Base-by-base conservation (phyloP, 2,797 vertebrate species). In the Oophaga sylvatica region DNA sequence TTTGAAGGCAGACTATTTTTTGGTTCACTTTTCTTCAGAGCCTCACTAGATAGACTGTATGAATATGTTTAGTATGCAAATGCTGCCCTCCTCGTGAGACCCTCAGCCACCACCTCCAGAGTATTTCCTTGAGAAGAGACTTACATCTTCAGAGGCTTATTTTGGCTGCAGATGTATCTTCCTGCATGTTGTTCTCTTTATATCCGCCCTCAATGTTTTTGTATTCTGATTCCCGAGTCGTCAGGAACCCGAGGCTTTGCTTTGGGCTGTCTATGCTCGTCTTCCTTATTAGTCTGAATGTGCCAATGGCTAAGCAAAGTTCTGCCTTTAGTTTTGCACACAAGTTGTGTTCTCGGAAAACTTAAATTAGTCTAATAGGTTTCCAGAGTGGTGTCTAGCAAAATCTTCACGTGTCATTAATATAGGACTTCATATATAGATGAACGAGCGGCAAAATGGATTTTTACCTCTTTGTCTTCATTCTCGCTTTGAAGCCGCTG, bases 321-420 rank as follows among this genome's bases (percentile, higher is more conserved):
- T 83, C 81, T 79, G 67, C 53, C 31, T 88, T 84, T 81, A 45
- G 67, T 83, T 82, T 83, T 83, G 3, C 48, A 56, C 35, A 79
- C 67, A 83, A 81, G 62, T 83, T 86, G 83, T 83, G 84, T 70
- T 76, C 45, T 89, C 60, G 63, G 80, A 82, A 86, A 89, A 78
- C 56, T 31, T 83, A 89, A 86, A 86, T 89, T 82, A 80, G 71
- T 68, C 35, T 82, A 89, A 65, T 26, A 71, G 26, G 31, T 83
- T 83, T 83, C 71, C 67, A 79, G 79, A 63, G 53, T 83, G 67
- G 35, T 71, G 75, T 71, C 80, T 83, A 89, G 87, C 84, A 87
- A 83, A 84, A 84, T 73, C 62, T 83, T 86, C 62, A 78, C 62
- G 84, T 86, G 82, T 86, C 80, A 86, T 89, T 86, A 83, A 83